A percentile compares a stretch with the other conserved stretches of the same genome.
Evolutionary conservation across 2,888 invertebrate genomes (phyloP).

Genomic region (Limnephilus marmoratus): DNA sequence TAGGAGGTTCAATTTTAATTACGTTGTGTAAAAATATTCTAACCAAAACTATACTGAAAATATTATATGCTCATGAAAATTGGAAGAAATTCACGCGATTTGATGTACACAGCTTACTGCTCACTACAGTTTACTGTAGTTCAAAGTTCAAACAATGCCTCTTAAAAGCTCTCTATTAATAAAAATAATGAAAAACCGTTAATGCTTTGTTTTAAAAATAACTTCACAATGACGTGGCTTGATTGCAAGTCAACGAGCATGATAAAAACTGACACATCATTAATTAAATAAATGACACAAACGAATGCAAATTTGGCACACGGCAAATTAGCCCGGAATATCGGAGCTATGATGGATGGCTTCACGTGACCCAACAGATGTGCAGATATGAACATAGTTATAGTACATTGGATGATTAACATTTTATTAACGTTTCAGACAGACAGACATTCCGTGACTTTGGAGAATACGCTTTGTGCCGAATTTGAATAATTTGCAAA

Average conservation of each 20-base stretch:
- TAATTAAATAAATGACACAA: background rate
- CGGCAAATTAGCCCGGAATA: background rate
- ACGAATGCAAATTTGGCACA: slow-evolving; percentile 2
- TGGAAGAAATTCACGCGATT: background rate
- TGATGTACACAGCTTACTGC: too few relatives aligned
- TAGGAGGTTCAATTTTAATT: too few relatives aligned
- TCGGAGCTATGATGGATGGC: background rate
- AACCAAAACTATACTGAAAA: too few relatives aligned
- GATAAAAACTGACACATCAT: slow-evolving; percentile 2
- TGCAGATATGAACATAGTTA: background rate
- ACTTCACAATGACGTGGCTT: background rate
- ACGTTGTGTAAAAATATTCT: too few relatives aligned
- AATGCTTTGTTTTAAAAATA: background rate
- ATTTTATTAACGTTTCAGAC: background rate
- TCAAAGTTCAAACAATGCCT: background rate
- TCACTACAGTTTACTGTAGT: background rate
- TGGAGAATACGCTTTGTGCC: background rate
- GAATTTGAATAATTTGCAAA: background rate
- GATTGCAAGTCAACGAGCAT: background rate
- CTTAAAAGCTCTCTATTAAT: background rate
- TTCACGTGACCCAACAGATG: background rate
- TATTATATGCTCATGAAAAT: background rate
- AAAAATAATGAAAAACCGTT: background rate
- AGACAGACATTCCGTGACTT: background rate
- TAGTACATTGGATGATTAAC: background rate